Conservation (phyloP, 2,888 invertebrate species). For the Strigamia maritima region DNA sequence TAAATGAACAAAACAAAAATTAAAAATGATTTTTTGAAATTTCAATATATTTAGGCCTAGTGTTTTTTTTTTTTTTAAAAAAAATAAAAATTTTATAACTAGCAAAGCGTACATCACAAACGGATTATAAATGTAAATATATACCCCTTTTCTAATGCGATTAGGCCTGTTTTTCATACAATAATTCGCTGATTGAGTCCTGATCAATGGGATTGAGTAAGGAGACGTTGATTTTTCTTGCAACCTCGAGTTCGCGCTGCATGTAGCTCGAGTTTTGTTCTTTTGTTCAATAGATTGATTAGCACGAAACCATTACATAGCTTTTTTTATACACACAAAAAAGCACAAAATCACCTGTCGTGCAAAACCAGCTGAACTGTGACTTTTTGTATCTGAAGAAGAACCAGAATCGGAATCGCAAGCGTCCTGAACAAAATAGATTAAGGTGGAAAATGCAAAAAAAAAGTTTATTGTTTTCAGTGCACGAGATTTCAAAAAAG, state of each 20-base stretch:
- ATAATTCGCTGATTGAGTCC: neutral
- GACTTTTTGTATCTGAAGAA: neutral
- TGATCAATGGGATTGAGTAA: slow-evolving; percentile 32
- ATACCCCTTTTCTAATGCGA: slow-evolving; percentile 26
- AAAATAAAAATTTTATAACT: no score
- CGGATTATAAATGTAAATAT: neutral
- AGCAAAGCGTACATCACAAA: neutral
- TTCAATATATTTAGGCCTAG: neutral
- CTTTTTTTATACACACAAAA: neutral
- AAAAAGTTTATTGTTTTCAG: neutral
- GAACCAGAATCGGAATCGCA: slow-evolving; percentile 7
- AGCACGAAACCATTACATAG: neutral
- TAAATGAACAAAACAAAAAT: neutral
- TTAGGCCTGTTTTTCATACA: slow-evolving; percentile 5
- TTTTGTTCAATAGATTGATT: slow-evolving; percentile 21
- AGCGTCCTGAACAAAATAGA: slow-evolving; percentile 25
- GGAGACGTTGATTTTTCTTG: slow-evolving; percentile 3
- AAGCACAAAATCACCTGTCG: neutral
- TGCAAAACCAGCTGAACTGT: slow-evolving; percentile 22
- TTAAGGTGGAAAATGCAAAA: neutral
- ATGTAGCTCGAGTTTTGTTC: slow-evolving; percentile 26
- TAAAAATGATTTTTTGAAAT: neutral
- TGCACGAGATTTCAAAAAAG: neutral
- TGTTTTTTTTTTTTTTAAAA: no score
- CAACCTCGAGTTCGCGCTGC: slow-evolving; percentile 22